Evolutionary conservation across 2,113 vertebrate species (phyloP), one percentile per base, ranked within the genome.

Genomic region (Merops nubicus): DNA sequence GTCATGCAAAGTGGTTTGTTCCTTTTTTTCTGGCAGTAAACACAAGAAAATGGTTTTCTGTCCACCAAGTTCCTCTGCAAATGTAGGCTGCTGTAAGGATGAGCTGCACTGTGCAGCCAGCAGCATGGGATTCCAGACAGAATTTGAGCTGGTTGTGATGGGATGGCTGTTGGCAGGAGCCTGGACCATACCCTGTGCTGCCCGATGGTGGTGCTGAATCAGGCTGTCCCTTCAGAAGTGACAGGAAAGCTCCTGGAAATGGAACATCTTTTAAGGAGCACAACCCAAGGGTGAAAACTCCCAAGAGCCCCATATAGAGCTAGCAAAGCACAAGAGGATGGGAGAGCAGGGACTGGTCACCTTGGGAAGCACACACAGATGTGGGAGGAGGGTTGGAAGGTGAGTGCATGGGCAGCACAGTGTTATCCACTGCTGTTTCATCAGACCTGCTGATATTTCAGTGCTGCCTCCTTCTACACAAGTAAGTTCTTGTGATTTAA

Each of bases 261-360:
- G 3, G 31, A 68, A 65, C 16, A 34, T 14, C 36, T 23, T 3
- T 57, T 28, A 69, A 62, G 38, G 48, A 86, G 63, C 29, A 68
- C 36, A 78, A 87, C n/a, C 7, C 69, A 67, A 54, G 18, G 36
- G 14, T 8, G 11, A 38, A 38, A n/a, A 53, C 3, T 48, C 54
- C 29, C 11, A 69, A 14, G 10, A 14, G 23, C 26, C 18, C 50
- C 3, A 0, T 9, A 9, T 0, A 57, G 54, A 75, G 25, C 14
- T 25, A 53, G 28, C 8, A 81, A 38, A 77, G 50, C 36, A 47
- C 4, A n/a, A 23, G 11, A 67, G 56, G 47, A 13, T 28, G 36
- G 22, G 20, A 92, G 15, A 13, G 45, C 34, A 62, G 69, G 28
- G 31, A 42, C 15, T 1, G 0, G 34, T 56, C 45, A 42, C 54